phyloP scores from a whole-genome alignment of 2,797 vertebrate genomes.

The Cyprinodon diabolis region DNA sequence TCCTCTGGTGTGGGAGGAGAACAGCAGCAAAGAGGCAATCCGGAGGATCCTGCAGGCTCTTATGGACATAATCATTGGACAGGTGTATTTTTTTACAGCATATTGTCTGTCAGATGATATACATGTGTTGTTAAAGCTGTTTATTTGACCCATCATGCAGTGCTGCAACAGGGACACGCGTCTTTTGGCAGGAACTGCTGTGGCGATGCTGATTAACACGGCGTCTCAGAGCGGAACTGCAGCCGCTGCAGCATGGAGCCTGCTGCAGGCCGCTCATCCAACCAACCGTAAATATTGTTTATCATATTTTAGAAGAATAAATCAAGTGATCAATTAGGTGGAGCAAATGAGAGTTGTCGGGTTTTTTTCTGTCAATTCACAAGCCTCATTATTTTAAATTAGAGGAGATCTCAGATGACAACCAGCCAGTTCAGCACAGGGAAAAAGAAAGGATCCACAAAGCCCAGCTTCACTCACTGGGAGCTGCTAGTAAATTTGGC shows the following conservation, averaged over 20 bases:
- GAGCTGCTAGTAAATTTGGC: background rate
- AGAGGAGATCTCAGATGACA: background rate
- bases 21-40: constrained; percentile 39
- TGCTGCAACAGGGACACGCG: constrained; percentile 81
- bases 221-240: constrained; percentile 64
- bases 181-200: constrained; percentile 85
- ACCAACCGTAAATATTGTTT: constrained; percentile 50
- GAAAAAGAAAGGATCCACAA: background rate
- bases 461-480: background rate
- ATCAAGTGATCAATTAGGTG: background rate
- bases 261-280: constrained; percentile 72
- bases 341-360: background rate
- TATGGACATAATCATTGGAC: constrained; percentile 77
- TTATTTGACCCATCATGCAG: constrained; percentile 51
- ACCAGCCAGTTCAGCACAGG: background rate
- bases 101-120: background rate
- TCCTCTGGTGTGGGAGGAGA: constrained; percentile 76
- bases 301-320: background rate
- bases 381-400: background rate
- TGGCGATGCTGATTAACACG: constrained; percentile 88
- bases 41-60: constrained; percentile 84
- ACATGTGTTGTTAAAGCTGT: background rate
- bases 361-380: background rate
- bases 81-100: constrained; percentile 71
- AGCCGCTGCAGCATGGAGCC: constrained; percentile 71